Conservation (phyloP, 2,888 invertebrate genomes). For the Tricholauxania praeusta region DNA sequence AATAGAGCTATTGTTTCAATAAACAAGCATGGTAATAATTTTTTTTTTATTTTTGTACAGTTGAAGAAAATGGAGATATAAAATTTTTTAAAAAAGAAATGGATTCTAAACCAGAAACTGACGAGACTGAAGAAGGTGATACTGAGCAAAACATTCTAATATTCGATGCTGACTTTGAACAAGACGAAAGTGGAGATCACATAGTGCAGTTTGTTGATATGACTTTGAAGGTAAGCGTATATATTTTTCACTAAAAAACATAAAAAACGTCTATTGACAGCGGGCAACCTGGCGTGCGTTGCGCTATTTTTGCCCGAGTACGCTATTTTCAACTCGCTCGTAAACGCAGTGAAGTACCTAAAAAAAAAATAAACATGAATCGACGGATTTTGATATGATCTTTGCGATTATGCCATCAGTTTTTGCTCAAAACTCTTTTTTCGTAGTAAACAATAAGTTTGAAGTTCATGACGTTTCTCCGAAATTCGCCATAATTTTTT, state of each 20-base stretch:
- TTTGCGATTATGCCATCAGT: too few relatives aligned
- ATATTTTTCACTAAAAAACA: constrained; percentile 66
- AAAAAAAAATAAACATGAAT: too few relatives aligned
- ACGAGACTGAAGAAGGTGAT: constrained; percentile 34
- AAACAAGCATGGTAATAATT: background rate
- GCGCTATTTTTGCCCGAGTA: too few relatives aligned
- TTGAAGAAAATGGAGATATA: constrained; percentile 61
- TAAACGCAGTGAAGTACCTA: constrained; percentile 22
- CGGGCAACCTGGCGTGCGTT: too few relatives aligned
- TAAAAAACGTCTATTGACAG: too few relatives aligned
- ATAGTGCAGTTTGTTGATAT: constrained; percentile 44
- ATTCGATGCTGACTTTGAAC: constrained; percentile 50
- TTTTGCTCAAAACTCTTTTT: too few relatives aligned
- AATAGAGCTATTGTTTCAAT: too few relatives aligned
- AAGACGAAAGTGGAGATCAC: constrained; percentile 34
- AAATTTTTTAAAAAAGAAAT: constrained; percentile 54
- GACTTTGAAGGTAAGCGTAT: constrained; percentile 55
- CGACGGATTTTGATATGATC: too few relatives aligned
- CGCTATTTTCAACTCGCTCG: too few relatives aligned
- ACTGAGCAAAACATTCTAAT: constrained; percentile 53
- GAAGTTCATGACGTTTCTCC: background rate
- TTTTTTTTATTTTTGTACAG: constrained; percentile 46
- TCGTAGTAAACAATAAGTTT: too few relatives aligned
- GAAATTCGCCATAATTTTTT: too few relatives aligned
- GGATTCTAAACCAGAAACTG: constrained; percentile 30